Base-by-base conservation (phyloP, 2,113 vertebrate genomes). In the Penelope pileata region DNA sequence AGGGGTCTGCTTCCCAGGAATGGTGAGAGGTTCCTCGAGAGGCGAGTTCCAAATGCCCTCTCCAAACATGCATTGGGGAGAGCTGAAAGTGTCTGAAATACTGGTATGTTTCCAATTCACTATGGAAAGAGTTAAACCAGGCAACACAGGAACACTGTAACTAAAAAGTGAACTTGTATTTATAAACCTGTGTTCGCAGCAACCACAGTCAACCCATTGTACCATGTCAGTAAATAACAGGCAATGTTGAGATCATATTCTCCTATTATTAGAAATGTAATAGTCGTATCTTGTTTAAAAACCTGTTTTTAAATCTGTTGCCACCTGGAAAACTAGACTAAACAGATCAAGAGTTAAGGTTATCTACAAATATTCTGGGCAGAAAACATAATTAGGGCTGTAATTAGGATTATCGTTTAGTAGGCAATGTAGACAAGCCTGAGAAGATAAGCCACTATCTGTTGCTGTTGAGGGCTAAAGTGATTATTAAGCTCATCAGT, bases 291-390 rank as follows among this genome's bases (percentile, higher is more conserved):
- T 96, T 97, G 90, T 95, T 96, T 95, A 96, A 96, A 97, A 97
- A 97, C 89, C 97, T 97, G 94, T 93, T 97, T 97, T 97, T 91
- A 97, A 96, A 98, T 98, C 97, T 97, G 94, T 97, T 97, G 90
- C 97, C 97, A 98, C 97, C 97, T 98, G 98, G 97, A 97, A 98
- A 98, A 97, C 91, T 96, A 97, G 97, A 98, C 97, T 97, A 97
- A 98, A 97, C 91, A 98, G 94, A 96, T 97, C 85, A 95, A 96
- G 95, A 97, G 93, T 96, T 97, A 97, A 97, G 93, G 96, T 93
- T 97, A 97, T 95, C 98, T 97, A 88, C 95, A 97, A 97, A 97
- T 97, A 97, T 72, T 90, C 85, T 64, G 82, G 76, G 92, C 83
- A 95, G 96, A 97, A 97, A 97, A 95, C 83, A 93, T 96, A 97